A percentile compares a stretch with the other conserved stretches of the same genome.
Evolutionary conservation across 2,797 vertebrate species (phyloP).

Genomic region (Pyrrhura leucotis): DNA sequence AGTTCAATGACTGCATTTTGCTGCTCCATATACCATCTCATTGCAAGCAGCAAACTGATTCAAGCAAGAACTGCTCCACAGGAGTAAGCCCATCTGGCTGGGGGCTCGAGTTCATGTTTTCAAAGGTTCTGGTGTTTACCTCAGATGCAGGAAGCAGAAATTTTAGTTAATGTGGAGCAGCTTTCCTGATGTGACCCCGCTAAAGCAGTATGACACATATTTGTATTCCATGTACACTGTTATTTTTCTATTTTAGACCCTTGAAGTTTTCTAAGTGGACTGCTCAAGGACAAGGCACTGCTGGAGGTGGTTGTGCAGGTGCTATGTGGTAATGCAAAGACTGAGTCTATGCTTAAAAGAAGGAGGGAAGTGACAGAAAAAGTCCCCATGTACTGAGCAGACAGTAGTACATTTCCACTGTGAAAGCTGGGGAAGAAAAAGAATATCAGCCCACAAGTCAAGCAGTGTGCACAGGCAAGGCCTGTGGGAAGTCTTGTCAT

Average conservation of each 20-base stretch:
- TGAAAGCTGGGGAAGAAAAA: background rate
- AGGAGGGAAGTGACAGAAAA: background rate
- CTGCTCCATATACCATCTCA: background rate
- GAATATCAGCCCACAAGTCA: background rate
- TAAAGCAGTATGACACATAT: background rate
- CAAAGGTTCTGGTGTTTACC: background rate
- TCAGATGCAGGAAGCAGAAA: background rate
- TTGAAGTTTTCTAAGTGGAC: background rate
- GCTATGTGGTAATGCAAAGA: background rate
- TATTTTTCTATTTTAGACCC: background rate
- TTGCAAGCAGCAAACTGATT: background rate
- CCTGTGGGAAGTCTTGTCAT: background rate
- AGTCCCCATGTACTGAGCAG: background rate
- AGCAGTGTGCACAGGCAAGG: background rate
- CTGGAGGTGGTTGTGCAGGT: background rate
- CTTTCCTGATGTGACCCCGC: background rate
- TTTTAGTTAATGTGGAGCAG: background rate
- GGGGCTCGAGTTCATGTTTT: rapidly evolving
- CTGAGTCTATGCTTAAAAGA: background rate
- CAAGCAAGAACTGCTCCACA: background rate
- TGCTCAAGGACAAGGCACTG: rapidly evolving
- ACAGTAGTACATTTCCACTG: background rate
- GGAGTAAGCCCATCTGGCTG: background rate
- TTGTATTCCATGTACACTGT: background rate
- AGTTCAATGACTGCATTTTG: conserved; percentile 14